These are phyloP conservation scores for Enteromius afrohamiltoni DNA, from an alignment of 2,797 vertebrate species.

Conservation along the genomic window DNA sequence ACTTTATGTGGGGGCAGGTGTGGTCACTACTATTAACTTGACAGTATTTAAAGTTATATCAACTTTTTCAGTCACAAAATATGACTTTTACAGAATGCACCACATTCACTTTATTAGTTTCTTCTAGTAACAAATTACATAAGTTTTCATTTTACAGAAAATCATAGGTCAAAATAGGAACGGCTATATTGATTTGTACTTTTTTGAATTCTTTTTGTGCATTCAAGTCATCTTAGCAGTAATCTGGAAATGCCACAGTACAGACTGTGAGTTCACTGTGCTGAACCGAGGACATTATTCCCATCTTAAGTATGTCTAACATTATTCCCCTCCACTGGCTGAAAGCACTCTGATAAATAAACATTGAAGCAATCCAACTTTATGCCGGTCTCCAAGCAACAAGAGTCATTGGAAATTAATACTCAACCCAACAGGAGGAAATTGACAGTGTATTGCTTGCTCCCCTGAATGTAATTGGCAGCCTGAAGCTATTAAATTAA, in stretches of 20 bases:
- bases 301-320: slow-evolving; percentile 46
- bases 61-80: background rate
- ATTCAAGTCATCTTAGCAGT: slow-evolving; percentile 17
- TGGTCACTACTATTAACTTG: background rate
- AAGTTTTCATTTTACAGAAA: slow-evolving; percentile 1
- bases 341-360: slow-evolving; percentile 56
- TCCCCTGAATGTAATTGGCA: slow-evolving; percentile 56
- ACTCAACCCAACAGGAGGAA: slow-evolving; percentile 57
- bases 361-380: slow-evolving; percentile 58
- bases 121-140: slow-evolving; percentile 1
- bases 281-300: slow-evolving; percentile 42
- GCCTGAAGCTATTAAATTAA: slow-evolving; percentile 58
- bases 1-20: background rate
- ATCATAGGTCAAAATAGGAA: background rate
- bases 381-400: slow-evolving; percentile 61
- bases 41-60: background rate
- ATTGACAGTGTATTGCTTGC: slow-evolving; percentile 57
- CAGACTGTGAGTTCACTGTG: slow-evolving; percentile 13
- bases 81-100: background rate
- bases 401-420: slow-evolving; percentile 63
- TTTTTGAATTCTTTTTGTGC: background rate
- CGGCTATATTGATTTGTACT: background rate
- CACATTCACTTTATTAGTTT: background rate
- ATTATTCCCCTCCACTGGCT: slow-evolving; percentile 45
- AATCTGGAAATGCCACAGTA: slow-evolving; percentile 36